phyloP scores from a whole-genome alignment of 2,797 vertebrate genomes.

The Gymnothorax javanicus region DNA sequence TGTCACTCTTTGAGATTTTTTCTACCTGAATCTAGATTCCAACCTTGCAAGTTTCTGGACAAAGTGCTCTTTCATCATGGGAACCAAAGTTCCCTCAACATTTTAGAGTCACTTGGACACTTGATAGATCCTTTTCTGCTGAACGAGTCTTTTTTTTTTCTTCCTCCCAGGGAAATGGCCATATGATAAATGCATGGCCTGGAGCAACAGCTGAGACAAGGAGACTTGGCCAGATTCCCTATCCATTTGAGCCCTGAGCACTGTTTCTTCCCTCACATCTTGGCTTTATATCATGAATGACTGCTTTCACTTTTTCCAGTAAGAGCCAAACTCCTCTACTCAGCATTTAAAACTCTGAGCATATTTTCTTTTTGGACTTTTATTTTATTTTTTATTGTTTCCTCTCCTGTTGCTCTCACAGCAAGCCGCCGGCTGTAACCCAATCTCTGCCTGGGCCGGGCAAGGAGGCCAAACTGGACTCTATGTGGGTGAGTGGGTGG shows the following conservation, averaged over 20 bases:
- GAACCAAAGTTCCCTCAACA: constrained; percentile 61
- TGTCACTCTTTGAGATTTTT: constrained; percentile 48
- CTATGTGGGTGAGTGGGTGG: constrained; percentile 52
- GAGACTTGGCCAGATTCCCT: constrained; percentile 61
- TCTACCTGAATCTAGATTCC: constrained; percentile 63
- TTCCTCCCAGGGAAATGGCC: constrained; percentile 64
- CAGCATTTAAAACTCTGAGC: constrained; percentile 65
- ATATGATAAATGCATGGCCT: constrained; percentile 75
- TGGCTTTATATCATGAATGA: constrained; percentile 76
- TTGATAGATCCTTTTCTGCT: constrained; percentile 48
- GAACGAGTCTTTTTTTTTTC: constrained; percentile 52
- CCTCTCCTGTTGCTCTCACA: constrained; percentile 64
- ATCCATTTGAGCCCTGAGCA: constrained; percentile 74
- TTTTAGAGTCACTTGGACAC: constrained; percentile 59
- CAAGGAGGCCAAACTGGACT: constrained; percentile 31
- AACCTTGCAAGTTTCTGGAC: constrained; percentile 57
- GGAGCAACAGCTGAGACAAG: constrained; percentile 76
- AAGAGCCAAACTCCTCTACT: constrained; percentile 72
- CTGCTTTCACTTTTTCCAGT: constrained; percentile 75
- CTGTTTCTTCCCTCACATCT: constrained; percentile 78
- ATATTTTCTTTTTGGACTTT: constrained; percentile 49
- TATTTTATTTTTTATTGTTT: constrained; percentile 56
- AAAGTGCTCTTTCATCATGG: constrained; percentile 66
- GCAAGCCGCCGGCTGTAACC: constrained; percentile 61
- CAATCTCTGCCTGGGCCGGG: constrained; percentile 52